Evolutionary conservation across 2,888 invertebrate species (phyloP).

Genomic region (Caenorhabditis sinica): DNA sequence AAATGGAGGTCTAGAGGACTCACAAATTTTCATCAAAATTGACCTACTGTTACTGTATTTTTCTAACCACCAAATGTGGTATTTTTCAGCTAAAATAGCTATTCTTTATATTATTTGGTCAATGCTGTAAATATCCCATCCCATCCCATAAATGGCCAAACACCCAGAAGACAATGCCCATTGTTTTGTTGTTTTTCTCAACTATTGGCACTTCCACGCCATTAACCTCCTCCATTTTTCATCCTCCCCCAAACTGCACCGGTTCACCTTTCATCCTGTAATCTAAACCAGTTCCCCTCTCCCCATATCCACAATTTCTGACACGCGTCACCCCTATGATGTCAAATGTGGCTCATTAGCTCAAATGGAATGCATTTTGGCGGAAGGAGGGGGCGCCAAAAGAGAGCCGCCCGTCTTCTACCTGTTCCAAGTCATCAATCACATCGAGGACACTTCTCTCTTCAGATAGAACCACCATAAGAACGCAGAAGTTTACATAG

Average conservation of each 20-base stretch:
- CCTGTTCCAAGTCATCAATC: constrained; percentile 60
- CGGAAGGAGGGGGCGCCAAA: constrained; percentile 17
- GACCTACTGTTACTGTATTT: too few species aligned
- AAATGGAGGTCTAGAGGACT: too few species aligned
- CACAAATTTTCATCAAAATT: too few species aligned
- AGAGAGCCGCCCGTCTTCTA: constrained; percentile 42
- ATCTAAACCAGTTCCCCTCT: constrained; percentile 21
- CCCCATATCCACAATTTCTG: constrained; percentile 23
- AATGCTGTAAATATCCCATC: too few species aligned
- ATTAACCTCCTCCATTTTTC: constrained; percentile 2
- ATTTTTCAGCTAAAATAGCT: too few species aligned
- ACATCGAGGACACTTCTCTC: constrained; percentile 28
- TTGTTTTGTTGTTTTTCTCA: too few species aligned
- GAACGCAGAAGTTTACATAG: constrained; percentile 40
- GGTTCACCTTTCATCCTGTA: constrained; percentile 12
- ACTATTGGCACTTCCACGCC: constrained; percentile 9
- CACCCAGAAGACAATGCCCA: too few species aligned
- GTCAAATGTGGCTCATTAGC: constrained; percentile 58
- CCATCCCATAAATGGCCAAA: not conserved
- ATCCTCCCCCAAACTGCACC: not conserved
- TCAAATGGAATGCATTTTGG: constrained; percentile 46
- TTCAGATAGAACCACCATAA: constrained; percentile 18
- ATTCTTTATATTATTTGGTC: too few species aligned
- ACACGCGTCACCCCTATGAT: constrained; percentile 31
- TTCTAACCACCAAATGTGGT: too few species aligned